phyloP scores from a whole-genome alignment of 2,888 invertebrate genomes.

The Conops quadrifasciatus region DNA sequence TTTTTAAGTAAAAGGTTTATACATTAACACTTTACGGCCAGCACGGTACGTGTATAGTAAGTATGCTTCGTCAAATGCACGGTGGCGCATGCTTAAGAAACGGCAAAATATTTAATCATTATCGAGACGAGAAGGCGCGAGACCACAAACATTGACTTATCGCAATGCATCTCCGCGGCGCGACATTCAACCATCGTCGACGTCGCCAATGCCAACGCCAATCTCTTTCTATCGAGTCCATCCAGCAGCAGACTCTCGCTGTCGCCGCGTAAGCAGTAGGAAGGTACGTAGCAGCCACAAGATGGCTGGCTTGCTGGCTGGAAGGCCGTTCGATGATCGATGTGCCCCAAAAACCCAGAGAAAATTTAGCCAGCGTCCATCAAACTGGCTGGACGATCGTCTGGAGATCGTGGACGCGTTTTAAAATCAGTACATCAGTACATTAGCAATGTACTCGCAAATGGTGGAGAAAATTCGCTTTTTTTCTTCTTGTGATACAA shows the following conservation, averaged over 20 bases:
- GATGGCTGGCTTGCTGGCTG: constrained; percentile 7
- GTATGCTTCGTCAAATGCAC: not conserved
- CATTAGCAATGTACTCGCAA: not conserved
- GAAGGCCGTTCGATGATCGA: constrained; percentile 26
- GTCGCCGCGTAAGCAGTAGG: not conserved
- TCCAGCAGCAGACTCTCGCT: not conserved
- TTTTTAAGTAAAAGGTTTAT: not conserved
- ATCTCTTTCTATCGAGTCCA: not conserved
- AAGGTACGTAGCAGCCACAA: not conserved
- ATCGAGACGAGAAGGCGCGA: too few relatives aligned
- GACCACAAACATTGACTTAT: not conserved
- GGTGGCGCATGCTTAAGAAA: too few relatives aligned
- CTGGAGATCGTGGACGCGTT: not conserved
- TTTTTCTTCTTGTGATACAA: too few relatives aligned
- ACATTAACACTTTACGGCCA: not conserved
- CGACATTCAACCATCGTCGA: too few relatives aligned
- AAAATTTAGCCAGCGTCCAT: constrained; percentile 36
- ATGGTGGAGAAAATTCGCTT: not conserved
- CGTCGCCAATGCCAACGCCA: not conserved
- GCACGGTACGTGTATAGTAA: too few relatives aligned
- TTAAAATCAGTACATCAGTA: too few relatives aligned
- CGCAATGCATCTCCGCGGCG: too few relatives aligned
- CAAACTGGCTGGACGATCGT: not conserved
- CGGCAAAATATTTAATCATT: too few relatives aligned
- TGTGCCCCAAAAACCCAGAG: constrained; percentile 49